A percentile compares a stretch with the other conserved stretches of the same genome.
Conservation (phyloP, 2,888 invertebrate genomes). For the Phanerotoma sp. region DNA sequence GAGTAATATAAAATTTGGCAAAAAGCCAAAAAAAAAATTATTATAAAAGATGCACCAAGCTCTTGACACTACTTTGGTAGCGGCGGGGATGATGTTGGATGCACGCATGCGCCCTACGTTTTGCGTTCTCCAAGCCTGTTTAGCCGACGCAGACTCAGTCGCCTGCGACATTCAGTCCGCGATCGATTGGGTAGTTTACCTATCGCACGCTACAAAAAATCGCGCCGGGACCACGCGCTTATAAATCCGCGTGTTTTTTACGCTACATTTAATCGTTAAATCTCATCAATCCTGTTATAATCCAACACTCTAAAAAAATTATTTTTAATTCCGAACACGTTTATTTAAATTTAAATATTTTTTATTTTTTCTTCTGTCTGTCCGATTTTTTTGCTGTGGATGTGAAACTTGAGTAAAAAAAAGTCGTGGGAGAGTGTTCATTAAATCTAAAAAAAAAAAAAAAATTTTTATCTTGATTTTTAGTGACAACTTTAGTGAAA, state of each 20-base stretch:
- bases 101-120: slow-evolving; percentile 53
- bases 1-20: slow-evolving; percentile 17
- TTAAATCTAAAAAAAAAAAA: not conserved
- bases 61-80: slow-evolving; percentile 21
- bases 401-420: slow-evolving; percentile 5
- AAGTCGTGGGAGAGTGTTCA: too few relatives aligned
- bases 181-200: slow-evolving; percentile 45
- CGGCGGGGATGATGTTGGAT: slow-evolving; percentile 38
- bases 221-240: slow-evolving; percentile 38
- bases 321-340: not conserved
- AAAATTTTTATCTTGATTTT: too few relatives aligned
- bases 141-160: slow-evolving; percentile 53
- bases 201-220: slow-evolving; percentile 35
- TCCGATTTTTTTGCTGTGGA: slow-evolving; percentile 13
- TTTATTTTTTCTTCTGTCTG: slow-evolving; percentile 13
- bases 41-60: too few relatives aligned
- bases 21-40: slow-evolving; percentile 13
- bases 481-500: too few relatives aligned
- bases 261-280: slow-evolving; percentile 11
- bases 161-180: slow-evolving; percentile 56
- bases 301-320: not conserved
- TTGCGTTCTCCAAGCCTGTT: slow-evolving; percentile 45
- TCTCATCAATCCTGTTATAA: not conserved
- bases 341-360: too few relatives aligned
- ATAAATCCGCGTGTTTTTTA: not conserved